Conservation (phyloP, 2,888 invertebrate species). For the Stenurella melanura region DNA sequence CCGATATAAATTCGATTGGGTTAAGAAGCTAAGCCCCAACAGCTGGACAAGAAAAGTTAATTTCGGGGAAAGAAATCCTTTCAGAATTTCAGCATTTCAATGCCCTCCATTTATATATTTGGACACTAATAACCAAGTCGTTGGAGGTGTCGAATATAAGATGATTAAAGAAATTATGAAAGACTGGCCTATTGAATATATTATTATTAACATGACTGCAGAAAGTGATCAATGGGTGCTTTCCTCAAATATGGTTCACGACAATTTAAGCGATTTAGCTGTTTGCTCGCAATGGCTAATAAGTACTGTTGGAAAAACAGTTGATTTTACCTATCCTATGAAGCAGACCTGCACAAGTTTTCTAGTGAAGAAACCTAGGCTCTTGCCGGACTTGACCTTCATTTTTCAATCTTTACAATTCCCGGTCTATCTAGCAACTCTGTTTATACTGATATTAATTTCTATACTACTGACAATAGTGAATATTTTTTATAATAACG, state of each 20-base stretch:
- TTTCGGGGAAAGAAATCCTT: neutral
- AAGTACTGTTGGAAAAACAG: conserved; percentile 14
- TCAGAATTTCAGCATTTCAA: conserved; percentile 49
- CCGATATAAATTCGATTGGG: conserved; percentile 6
- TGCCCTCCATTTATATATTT: conserved; percentile 56
- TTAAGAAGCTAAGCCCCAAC: conserved; percentile 23
- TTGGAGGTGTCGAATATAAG: conserved; percentile 54
- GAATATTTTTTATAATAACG: conserved; percentile 1
- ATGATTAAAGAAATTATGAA: conserved; percentile 57
- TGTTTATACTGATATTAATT: conserved; percentile 5
- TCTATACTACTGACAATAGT: conserved; percentile 9
- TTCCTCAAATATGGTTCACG: conserved; percentile 47
- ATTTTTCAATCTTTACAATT: conserved; percentile 60
- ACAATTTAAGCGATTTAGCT: conserved; percentile 54
- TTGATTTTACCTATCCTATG: conserved; percentile 57
- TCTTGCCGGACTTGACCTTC: conserved; percentile 57
- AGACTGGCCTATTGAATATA: conserved; percentile 51
- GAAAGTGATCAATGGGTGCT: conserved; percentile 48
- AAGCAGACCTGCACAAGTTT: conserved; percentile 61
- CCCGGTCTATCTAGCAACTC: conserved; percentile 21
- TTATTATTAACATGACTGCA: conserved; percentile 26
- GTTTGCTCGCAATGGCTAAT: conserved; percentile 60
- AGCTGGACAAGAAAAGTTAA: conserved; percentile 2
- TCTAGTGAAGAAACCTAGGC: conserved; percentile 62
- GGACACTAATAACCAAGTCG: conserved; percentile 27